A percentile compares a stretch with the other conserved stretches of the same genome.
Evolutionary conservation across 2,888 invertebrate genomes (phyloP).

Genomic region (Lithodes maja): DNA sequence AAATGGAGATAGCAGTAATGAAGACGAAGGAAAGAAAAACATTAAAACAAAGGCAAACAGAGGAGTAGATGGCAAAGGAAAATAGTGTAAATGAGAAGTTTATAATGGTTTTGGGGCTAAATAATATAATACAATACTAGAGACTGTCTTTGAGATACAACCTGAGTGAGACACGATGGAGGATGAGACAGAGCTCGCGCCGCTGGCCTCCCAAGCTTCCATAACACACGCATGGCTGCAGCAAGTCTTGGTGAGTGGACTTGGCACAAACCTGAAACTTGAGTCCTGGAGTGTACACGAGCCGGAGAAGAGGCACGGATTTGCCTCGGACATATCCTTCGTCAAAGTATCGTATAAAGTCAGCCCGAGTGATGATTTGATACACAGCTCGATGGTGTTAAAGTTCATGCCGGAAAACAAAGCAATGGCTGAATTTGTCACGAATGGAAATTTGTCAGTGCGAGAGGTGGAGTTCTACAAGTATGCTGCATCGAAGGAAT

Average conservation of each 20-base stretch:
- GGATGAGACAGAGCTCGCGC: not conserved
- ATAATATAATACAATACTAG: not conserved
- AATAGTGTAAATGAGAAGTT: too few relatives aligned
- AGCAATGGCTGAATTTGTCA: conserved; percentile 11
- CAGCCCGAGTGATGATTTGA: not conserved
- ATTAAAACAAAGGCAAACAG: too few relatives aligned
- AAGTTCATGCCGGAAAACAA: conserved; percentile 47
- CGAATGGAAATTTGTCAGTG: conserved; percentile 36
- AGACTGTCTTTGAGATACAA: not conserved
- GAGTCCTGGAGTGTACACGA: conserved; percentile 32
- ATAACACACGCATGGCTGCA: conserved; percentile 48
- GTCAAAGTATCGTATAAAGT: not conserved
- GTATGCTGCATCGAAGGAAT: conserved; percentile 42
- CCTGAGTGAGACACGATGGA: not conserved
- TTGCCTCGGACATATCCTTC: conserved; percentile 58
- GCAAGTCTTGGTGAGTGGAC: conserved; percentile 41
- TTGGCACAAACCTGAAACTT: conserved; percentile 20
- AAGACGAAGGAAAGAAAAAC: too few relatives aligned
- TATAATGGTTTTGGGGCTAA: not conserved
- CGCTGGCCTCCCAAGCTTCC: conserved; percentile 6
- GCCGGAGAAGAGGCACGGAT: conserved; percentile 46
- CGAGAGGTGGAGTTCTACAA: conserved; percentile 64
- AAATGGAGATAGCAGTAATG: too few relatives aligned
- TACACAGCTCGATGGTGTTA: conserved; percentile 25
- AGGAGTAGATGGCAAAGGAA: too few relatives aligned